phyloP scores from a whole-genome alignment of 2,797 vertebrate genomes.

The Aselliscus stoliczkanus region DNA sequence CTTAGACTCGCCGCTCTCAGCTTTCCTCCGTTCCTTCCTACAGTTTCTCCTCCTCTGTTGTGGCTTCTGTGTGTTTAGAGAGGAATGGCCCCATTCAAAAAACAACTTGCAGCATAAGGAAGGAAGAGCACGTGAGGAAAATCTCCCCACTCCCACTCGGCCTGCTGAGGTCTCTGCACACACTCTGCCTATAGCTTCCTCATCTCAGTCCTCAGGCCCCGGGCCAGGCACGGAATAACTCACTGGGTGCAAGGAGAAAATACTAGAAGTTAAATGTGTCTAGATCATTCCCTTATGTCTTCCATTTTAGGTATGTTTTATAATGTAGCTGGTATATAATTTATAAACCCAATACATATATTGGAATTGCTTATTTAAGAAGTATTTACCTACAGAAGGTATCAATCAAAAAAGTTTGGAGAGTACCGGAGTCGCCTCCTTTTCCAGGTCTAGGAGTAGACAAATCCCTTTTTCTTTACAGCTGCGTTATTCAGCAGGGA shows the following conservation, averaged over 20 bases:
- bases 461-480: background rate
- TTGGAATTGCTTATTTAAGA: background rate
- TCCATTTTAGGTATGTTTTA: background rate
- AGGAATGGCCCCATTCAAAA: background rate
- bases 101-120: background rate
- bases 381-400: background rate
- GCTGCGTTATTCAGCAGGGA: background rate
- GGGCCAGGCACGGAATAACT: background rate
- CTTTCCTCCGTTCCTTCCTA: background rate
- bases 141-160: rapidly evolving
- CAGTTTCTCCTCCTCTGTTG: no score
- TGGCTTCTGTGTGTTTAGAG: background rate
- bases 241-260: background rate
- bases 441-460: background rate
- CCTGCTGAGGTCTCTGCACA: background rate
- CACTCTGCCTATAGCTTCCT: background rate
- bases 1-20: background rate
- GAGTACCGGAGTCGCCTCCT: background rate
- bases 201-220: background rate
- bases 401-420: background rate
- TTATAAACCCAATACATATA: background rate
- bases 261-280: background rate
- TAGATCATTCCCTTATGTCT: background rate
- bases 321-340: background rate
- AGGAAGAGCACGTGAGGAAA: background rate